Base-by-base conservation (phyloP, 1,140 invertebrate genomes). In the Heliconius hermathena region DNA sequence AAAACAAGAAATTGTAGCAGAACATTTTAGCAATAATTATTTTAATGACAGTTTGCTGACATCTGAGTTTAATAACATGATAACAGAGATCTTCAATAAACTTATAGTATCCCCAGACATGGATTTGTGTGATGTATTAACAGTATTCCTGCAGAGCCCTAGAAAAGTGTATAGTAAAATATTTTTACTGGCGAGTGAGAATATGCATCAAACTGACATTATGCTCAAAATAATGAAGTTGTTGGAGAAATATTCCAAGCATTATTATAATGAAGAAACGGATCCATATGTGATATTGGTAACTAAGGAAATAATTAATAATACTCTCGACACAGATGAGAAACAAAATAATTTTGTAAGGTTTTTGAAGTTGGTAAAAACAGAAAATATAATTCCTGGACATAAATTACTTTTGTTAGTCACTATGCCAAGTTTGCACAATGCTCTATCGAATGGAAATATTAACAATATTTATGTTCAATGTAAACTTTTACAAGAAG, bases 31-130 rank as follows among this genome's bases (percentile, higher is more conserved):
- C 11, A 77, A 89, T 52, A 85, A 84, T 36, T 73, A 71, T 11
- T 90, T 93, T 26, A 81, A 85, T 73, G 81, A 94, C 79, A 81
- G 79, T 73, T 84, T 88, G 8, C 83, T 87, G 76, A 87, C 77
- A 71, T 38, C 75, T 74, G 84, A 89, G 20, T 93, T 91, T 77
- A 73, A 81, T 71, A 77, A 66, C 29, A 87, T 84, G 80, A 74
- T 85, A 36, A 91, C 81, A 72, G 87, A 91, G 84, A 88, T 84
- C 82, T 93, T 94, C 73, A 94, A 94, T 80, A 93, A 93, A 85
- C 77, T 91, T 36, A 87, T 90, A 70, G 74, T 79, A 8, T 77
- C 85, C 22, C 75, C 83, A 38, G 82, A 88, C 74, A 73, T 80
- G 71, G 88, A 93, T 83, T 73, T 90, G 18, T 82, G 85, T n/a